Evolutionary conservation across 1,140 invertebrate genomes (phyloP), one percentile per base, ranked within the genome.

Genomic region (Copidosoma floridanum): DNA sequence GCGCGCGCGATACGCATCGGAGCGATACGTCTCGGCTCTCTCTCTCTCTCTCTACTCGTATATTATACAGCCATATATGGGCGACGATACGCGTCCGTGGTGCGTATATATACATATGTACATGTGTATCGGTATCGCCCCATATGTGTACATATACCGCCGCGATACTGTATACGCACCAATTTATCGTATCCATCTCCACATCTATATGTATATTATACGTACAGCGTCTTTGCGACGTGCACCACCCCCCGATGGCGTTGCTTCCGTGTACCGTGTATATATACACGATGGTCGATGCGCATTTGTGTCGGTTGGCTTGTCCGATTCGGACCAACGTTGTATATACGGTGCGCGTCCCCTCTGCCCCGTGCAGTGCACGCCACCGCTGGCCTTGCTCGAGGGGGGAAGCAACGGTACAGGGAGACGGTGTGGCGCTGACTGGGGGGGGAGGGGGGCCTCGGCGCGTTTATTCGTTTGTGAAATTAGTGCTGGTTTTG

Each of bases 401-500:
- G 29, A 0, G 6, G 32, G 26, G 16, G 0, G 20, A 2, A 40
- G n/a, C n/a, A n/a, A 8, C 5, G 2, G 38, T 40, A 21, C n/a
- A 32, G 38, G 20, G 14, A 10, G 24, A 27, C 38, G 26, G 26
- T 18, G 38, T 11, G 16, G 14, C 11, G 18, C 7, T 12, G 24
- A 40, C 1, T 24, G 14, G 38, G 16, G n/a, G 18, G 29, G 24
- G 35, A 37, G 23, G 50, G 35, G 61, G 57, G 64, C 65, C 61
- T 68, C 70, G 72, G 75, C 61, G 68, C 70, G 72, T 76, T 77
- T 78, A 77, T 79, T 80, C 78, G 75, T 74, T 80, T 80, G 78
- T 80, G 74, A 79, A 80, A 80, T 80, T 80, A 80, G 77, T 77
- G 62, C 77, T 79, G 78, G 74, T 80, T 77, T 77, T 77, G 77